Base-by-base conservation (phyloP, 30 jellyfish, hydroid and myxozoan genomes). In the Aurelia aurita region DNA sequence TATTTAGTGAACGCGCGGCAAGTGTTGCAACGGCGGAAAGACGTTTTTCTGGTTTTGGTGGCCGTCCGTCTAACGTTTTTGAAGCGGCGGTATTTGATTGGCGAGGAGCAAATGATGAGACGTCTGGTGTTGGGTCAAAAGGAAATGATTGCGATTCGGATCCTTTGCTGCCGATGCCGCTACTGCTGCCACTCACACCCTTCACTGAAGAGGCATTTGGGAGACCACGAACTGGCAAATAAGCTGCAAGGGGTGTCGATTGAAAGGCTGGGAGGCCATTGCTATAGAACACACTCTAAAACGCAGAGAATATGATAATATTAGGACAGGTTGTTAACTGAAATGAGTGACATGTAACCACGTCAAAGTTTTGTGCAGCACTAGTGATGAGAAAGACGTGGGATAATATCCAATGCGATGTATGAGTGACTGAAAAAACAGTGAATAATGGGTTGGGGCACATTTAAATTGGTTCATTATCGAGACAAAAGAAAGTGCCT, bases 131-230 rank as follows among this genome's bases (percentile, higher is more conserved):
- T 23, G 98, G 98, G 54, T 91, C 98, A 57, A 22, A 61, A 4
- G 94, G 10, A 12, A 74, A 46, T 0, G 87, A 72, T 31, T 43
- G 80, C 0, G 94, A 73, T 13, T 71, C 88, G 13, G 90, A 70
- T 9, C 84, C 78, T 25, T 64, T 82, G 88, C 98, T 88, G 26
- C 98, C 98, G 59, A 89, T 69, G 20, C 99, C 99, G 67, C 99
- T 95, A 83, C 98, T 93, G 58, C 79, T 26, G 46, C 96, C 79
- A 49, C 75, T 43, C 11, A 71, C 69, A 3, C 69, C 78, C 31
- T 39, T 73, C 5, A 87, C 54, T 32, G 95, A 84, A 3, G 90
- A 67, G 13, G 81, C 89, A 63, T 77, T 76, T 28, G 88, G 86
- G 14, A 43, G 63, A 18, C 88, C 87, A 22, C 90, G 31, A 27